These are phyloP conservation scores for Coregonus suidteri DNA, from an alignment of 2,797 vertebrate species.

Conservation along the genomic window DNA sequence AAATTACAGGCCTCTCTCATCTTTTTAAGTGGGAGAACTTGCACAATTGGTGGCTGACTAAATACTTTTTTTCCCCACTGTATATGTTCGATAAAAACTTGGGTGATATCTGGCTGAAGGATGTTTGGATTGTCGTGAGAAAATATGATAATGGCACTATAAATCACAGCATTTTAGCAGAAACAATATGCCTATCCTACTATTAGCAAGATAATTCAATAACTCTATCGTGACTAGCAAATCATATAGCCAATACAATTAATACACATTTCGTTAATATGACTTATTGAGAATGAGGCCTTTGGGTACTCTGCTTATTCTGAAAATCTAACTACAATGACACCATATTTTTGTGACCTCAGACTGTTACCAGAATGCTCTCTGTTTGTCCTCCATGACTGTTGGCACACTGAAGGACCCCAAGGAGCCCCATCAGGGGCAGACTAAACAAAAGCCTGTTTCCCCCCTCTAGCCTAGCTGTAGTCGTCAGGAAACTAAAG, in stretches of 20 bases:
- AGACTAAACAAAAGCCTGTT: constrained; percentile 81
- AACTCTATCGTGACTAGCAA: constrained; percentile 11
- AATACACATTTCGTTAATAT: background rate
- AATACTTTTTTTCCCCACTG: too few relatives aligned
- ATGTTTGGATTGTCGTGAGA: constrained; percentile 58
- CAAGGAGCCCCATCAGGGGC: constrained; percentile 66
- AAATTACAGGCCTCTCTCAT: too few relatives aligned
- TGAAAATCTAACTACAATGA: constrained; percentile 21
- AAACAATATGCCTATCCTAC: background rate
- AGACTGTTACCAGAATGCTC: constrained; percentile 32
- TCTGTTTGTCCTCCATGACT: constrained; percentile 44
- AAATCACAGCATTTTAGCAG: constrained; percentile 46
- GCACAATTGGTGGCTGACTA: too few relatives aligned
- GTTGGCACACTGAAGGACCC: constrained; percentile 50
- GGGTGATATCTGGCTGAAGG: constrained; percentile 24
- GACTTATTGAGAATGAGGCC: background rate
- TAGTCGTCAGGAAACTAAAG: constrained; percentile 73
- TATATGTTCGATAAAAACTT: constrained; percentile 64
- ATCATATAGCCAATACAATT: background rate
- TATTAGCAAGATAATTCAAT: constrained; percentile 45
- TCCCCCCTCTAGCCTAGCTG: constrained; percentile 69
- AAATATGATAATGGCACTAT: constrained; percentile 33
- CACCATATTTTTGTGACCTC: constrained; percentile 14
- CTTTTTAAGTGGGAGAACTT: too few relatives aligned
- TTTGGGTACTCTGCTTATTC: background rate